Conservation (phyloP, 2,888 invertebrate genomes). For the Digitonthophagus gazella region DNA sequence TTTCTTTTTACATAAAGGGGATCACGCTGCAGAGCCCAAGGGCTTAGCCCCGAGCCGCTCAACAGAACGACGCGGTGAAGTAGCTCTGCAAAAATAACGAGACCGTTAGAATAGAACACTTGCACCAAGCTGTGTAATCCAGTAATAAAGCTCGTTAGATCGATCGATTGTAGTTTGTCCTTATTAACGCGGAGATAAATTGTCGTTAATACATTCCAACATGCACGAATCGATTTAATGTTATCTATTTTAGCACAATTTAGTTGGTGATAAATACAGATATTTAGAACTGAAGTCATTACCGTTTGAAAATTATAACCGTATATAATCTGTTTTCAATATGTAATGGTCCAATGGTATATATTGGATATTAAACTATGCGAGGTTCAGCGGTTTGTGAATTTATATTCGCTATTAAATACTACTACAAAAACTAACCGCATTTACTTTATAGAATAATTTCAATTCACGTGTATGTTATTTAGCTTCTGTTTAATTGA, state of each 20-base stretch:
- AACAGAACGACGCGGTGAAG: constrained; percentile 83
- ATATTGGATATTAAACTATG: neutral
- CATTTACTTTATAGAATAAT: no score
- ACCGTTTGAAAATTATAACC: neutral
- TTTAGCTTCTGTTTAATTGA: no score
- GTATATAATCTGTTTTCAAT: neutral
- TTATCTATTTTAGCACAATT: neutral
- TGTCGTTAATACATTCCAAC: neutral
- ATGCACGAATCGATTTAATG: neutral
- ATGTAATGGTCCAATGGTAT: neutral
- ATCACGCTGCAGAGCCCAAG: constrained; percentile 88
- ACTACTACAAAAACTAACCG: no score
- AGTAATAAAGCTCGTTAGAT: neutral
- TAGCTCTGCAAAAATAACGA: constrained; percentile 64
- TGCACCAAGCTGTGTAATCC: neutral
- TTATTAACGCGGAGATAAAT: neutral
- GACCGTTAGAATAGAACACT: constrained; percentile 3
- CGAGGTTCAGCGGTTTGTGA: neutral
- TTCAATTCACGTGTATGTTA: no score
- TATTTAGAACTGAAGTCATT: neutral
- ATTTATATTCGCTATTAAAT: neutral
- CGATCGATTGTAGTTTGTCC: neutral
- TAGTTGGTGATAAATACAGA: neutral
- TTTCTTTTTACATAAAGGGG: constrained; percentile 75
- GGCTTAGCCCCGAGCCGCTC: constrained; percentile 87